Evolutionary conservation across 2,888 invertebrate species (phyloP), one percentile per base, ranked within the genome.

Genomic region (Dysmachus trigonus): DNA sequence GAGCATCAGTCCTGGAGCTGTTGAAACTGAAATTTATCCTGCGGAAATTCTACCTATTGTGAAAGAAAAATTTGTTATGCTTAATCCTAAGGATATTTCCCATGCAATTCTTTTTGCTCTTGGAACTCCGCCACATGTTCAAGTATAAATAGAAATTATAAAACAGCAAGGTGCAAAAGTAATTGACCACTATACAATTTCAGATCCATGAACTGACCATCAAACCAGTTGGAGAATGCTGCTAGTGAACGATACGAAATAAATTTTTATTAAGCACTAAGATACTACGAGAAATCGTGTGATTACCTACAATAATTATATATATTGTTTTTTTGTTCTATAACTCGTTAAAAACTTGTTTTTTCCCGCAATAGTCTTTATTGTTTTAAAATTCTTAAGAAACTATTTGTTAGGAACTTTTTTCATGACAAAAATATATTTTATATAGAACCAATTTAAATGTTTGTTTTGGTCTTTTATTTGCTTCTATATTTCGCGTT

Each of bases 1-100:
- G 91, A 91, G 91, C 2, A 91, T 92, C 51, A 91, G 91, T 84
- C 92, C 92, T 0, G 92, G 92, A 3, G 91, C 91, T 2, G 91
- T 91, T 0, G 90, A 91, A 74, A 92, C 92, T 13, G 91, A 92
- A 53, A 91, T 92, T 1, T 91, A 91, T 30, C 72, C 92, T 4
- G 30, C 91, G 41, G 89, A 90, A 77, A 89, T 82, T 5, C 6
- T 35, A 5, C 22, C 15, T n/a, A 33, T 13, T 35, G 87, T 90
- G 79, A 89, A 89, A 35, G 89, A 18, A 3, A 13, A n/a, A 1
- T 71, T 90, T 51, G 88, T 91, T 71, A 91, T 92, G 91, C 87
- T 92, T 31, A 89, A 90, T 0, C 90, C 92, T 0, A 87, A 89
- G 38, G 91, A 92, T 88, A 89, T 92, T 33, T 91, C 92, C 4